Evolutionary conservation across 2,797 vertebrate species (phyloP).

Genomic region (Acanthornis magna): DNA sequence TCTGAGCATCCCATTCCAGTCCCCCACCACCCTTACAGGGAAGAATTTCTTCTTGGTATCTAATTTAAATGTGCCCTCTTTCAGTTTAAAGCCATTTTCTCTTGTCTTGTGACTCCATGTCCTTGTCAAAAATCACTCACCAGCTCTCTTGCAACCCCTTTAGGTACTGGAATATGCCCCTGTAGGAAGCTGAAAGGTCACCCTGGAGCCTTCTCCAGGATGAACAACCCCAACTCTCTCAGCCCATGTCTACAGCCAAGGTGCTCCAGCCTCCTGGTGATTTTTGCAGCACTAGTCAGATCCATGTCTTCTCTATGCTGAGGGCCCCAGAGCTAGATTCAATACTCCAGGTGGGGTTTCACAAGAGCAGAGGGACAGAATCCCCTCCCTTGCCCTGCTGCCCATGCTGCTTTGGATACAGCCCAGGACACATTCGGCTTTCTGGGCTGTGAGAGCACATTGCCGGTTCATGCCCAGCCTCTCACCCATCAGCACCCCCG

Average conservation of each 20-base stretch:
- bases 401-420: background rate
- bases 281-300: background rate
- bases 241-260: background rate
- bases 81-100: background rate
- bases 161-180: background rate
- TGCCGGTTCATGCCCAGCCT: background rate
- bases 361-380: background rate
- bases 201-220: background rate
- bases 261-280: background rate
- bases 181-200: background rate
- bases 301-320: background rate
- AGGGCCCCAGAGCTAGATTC: background rate
- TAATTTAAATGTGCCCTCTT: background rate
- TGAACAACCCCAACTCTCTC: background rate
- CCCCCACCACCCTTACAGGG: background rate
- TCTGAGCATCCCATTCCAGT: background rate
- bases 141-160: background rate
- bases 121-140: background rate
- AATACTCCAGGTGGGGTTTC: background rate
- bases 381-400: background rate
- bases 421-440: fast-evolving
- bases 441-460: background rate
- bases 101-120: background rate
- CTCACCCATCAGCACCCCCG: background rate
- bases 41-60: background rate